phyloP scores from a whole-genome alignment of 2,797 vertebrate species.

The Benthosema pterotum region DNA sequence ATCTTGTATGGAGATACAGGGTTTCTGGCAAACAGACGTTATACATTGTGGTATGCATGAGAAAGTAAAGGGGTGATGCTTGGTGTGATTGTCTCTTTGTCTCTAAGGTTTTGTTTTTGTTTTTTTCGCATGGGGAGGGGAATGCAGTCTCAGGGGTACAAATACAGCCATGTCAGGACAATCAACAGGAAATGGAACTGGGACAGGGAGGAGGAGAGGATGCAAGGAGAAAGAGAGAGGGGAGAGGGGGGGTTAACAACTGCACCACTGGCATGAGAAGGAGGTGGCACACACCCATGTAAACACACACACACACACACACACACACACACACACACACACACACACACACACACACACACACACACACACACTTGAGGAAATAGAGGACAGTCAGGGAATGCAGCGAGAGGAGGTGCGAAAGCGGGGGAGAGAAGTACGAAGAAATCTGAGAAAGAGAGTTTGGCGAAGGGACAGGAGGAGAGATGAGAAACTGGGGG shows the following conservation, averaged over 20 bases:
- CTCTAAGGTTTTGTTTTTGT: background rate
- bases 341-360: background rate
- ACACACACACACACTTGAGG: background rate
- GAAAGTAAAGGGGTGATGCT: background rate
- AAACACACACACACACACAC: conserved; percentile 10
- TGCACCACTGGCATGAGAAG: conserved; percentile 11
- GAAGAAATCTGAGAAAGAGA: conserved; percentile 42
- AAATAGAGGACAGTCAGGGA: conserved; percentile 26
- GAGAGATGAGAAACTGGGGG: too few relatives aligned
- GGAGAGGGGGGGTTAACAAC: conserved; percentile 6
- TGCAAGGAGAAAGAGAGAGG: background rate
- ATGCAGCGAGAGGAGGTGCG: conserved; percentile 40
- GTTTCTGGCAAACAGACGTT: too few relatives aligned
- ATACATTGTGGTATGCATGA: too few relatives aligned
- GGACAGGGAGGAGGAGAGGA: conserved; percentile 2
- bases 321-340: background rate
- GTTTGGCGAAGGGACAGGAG: conserved; percentile 26
- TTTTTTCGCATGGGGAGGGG: background rate
- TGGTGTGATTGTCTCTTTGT: background rate
- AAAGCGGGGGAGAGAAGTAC: conserved; percentile 30
- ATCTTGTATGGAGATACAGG: too few relatives aligned
- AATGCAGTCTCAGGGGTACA: conserved; percentile 1
- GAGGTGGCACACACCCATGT: conserved; percentile 1
- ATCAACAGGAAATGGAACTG: conserved; percentile 36
- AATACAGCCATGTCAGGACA: conserved; percentile 29